Conservation (phyloP, 2,113 vertebrate genomes). For the Rostratula benghalensis region DNA sequence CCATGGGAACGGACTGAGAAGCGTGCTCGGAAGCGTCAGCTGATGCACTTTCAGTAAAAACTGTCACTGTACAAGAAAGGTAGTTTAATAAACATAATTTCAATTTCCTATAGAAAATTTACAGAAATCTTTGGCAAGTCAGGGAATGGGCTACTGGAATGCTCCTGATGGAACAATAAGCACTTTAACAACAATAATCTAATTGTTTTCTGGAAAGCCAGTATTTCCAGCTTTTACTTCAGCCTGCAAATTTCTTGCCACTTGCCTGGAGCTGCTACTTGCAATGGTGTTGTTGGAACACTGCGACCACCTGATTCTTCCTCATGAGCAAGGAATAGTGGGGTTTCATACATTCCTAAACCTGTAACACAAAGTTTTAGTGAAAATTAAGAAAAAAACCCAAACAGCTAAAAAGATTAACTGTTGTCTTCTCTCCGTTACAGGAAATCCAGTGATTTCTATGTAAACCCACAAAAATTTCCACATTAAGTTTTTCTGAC, state of each 20-base stretch:
- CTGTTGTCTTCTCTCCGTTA: neutral
- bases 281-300: conserved; percentile 90
- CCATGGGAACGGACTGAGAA: conserved; percentile 94
- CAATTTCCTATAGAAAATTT: neutral
- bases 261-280: conserved; percentile 86
- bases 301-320: conserved; percentile 92
- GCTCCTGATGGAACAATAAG: neutral
- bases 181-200: accelerated
- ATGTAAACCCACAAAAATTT: neutral
- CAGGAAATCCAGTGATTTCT: neutral
- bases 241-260: neutral
- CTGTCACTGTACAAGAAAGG: conserved; percentile 70
- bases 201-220: neutral
- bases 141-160: neutral
- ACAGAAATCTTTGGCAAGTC: neutral
- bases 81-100: neutral
- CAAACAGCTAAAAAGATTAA: neutral
- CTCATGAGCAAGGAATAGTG: conserved; percentile 88
- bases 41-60: conserved; percentile 84
- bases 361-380: conserved; percentile 72
- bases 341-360: conserved; percentile 92
- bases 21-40: conserved; percentile 87
- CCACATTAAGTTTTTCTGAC: neutral
- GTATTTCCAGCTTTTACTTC: neutral
- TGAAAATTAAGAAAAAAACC: neutral